Percentiles rank a stretch among this genome's conserved stretches.
Conservation (phyloP, 92 coral and sea anemone genomes). For the Montipora capitata region DNA sequence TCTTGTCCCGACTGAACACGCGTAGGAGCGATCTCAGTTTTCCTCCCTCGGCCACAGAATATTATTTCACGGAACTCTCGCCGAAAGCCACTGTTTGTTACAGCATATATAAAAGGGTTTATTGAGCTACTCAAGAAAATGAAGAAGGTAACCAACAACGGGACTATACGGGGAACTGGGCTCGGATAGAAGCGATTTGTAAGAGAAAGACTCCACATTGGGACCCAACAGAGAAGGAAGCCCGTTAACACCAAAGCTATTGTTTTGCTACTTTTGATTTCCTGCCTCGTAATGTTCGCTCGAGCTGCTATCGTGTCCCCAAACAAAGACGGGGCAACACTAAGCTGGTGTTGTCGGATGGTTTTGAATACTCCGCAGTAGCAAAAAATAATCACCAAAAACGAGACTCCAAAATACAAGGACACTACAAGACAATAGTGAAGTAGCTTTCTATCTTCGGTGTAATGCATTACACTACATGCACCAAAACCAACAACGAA, state of each 20-base stretch:
- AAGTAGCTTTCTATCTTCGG: slow-evolving; percentile 25
- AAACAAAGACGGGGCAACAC: slow-evolving; percentile 12
- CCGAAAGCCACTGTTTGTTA: slow-evolving; percentile 28
- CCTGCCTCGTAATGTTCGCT: slow-evolving; percentile 20
- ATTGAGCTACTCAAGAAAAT: slow-evolving; percentile 41
- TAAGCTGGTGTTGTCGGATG: slow-evolving; percentile 22
- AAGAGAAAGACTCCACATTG: slow-evolving; percentile 46
- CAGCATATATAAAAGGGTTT: slow-evolving; percentile 45
- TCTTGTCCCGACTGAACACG: background rate
- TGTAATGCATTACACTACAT: slow-evolving; percentile 62
- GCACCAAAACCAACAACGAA: slow-evolving; percentile 61
- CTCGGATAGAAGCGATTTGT: slow-evolving; percentile 23
- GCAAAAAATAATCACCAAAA: slow-evolving; percentile 35
- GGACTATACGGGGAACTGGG: slow-evolving; percentile 6
- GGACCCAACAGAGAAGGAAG: slow-evolving; percentile 35
- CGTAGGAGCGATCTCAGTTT: background rate
- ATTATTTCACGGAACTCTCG: slow-evolving; percentile 43
- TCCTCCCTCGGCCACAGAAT: background rate
- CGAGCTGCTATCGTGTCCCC: background rate
- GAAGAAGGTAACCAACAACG: slow-evolving; percentile 32
- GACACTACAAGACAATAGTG: slow-evolving; percentile 53
- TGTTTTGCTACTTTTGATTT: slow-evolving; percentile 28
- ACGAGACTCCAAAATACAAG: slow-evolving; percentile 44
- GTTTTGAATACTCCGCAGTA: slow-evolving; percentile 41
- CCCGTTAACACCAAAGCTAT: slow-evolving; percentile 26